Evolutionary conservation across 2,888 invertebrate genomes (phyloP).

Genomic region (Meandrusa payeni): DNA sequence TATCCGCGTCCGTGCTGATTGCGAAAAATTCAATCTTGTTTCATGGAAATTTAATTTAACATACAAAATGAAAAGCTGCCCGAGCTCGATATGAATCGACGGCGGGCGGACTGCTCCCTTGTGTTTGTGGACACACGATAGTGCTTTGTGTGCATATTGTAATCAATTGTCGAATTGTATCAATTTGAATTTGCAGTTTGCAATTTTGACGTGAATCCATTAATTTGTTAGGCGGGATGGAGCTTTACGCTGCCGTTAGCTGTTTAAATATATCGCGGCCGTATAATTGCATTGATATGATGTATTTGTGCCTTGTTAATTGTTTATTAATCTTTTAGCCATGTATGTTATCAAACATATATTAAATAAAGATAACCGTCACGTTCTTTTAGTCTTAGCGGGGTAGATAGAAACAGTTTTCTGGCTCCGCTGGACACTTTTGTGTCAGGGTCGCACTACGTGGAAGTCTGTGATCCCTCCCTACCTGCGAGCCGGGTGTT

Average conservation of each 20-base stretch:
- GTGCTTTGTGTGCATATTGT: constrained; percentile 75
- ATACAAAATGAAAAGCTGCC: constrained; percentile 77
- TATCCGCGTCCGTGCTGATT: constrained; percentile 66
- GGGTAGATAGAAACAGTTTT: too few relatives aligned
- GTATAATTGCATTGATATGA: constrained; percentile 19
- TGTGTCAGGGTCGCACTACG: too few relatives aligned
- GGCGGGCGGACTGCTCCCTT: constrained; percentile 70
- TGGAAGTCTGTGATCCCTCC: too few relatives aligned
- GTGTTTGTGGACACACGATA: constrained; percentile 72
- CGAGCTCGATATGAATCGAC: constrained; percentile 75
- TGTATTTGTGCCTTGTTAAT: constrained; percentile 6
- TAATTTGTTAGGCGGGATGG: constrained; percentile 58
- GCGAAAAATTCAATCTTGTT: constrained; percentile 81
- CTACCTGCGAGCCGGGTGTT: too few relatives aligned
- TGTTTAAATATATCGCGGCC: constrained; percentile 22
- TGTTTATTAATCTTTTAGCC: constrained; percentile 21
- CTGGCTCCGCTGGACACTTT: too few relatives aligned
- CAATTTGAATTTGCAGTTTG: constrained; percentile 72
- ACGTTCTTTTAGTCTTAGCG: too few relatives aligned
- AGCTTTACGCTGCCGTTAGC: constrained; percentile 36
- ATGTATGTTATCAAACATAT: constrained; percentile 27
- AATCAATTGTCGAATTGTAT: constrained; percentile 76
- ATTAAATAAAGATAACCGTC: constrained; percentile 24
- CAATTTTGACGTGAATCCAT: constrained; percentile 72
- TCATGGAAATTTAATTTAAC: constrained; percentile 81